Base-by-base conservation (phyloP, 2,797 vertebrate genomes). In the Arctocebus calabarensis region DNA sequence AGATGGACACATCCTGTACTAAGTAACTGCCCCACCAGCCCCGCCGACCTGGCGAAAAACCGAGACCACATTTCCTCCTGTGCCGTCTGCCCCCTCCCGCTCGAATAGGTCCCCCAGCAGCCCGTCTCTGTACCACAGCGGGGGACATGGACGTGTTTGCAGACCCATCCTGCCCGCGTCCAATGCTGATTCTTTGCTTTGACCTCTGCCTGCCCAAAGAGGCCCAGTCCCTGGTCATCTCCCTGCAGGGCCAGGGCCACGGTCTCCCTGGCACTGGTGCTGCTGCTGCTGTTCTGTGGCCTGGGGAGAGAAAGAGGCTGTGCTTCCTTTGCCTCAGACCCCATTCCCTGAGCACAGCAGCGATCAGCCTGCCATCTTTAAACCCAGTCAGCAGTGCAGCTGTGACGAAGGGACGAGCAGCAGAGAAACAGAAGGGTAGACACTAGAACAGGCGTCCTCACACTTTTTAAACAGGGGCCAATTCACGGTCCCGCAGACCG, bases 51-150 rank as follows among this genome's bases (percentile, higher is more conserved):
- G 32, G 43, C 13, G 40, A n/a, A 16, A 25, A 7, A 71, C 57
- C 13, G 34, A 2, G 19, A 37, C 19, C n/a, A 6, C n/a, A 19
- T 20, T 43, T 25, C 79, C 27, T 12, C 29, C 14, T 12, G 7
- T 9, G 22, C 70, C 45, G 14, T 29, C 62, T 32, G 59, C 34
- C 62, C 14, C 11, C 17, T 43, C 55, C 43, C 43, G 23, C 37
- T 4, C 19, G 22, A 9, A 29, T 68, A 22, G 29, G 45, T 16
- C 68, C 27, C 64, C 48, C n/a, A 5, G 17, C 3, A 32, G 19
- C 1, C 3, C 57, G 48, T 1, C 32, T 52, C 12, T 66, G 40
- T 10, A 1, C 17, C n/a, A 3, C 34, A n/a, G 27, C 2, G 22
- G 62, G 19, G 7, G 7, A 20, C 12, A 11, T n/a, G 34, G 45